A percentile compares a stretch with the other conserved stretches of the same genome.
phyloP scores from a whole-genome alignment of 1,140 invertebrate genomes.

The Aphelinus atriplicis region DNA sequence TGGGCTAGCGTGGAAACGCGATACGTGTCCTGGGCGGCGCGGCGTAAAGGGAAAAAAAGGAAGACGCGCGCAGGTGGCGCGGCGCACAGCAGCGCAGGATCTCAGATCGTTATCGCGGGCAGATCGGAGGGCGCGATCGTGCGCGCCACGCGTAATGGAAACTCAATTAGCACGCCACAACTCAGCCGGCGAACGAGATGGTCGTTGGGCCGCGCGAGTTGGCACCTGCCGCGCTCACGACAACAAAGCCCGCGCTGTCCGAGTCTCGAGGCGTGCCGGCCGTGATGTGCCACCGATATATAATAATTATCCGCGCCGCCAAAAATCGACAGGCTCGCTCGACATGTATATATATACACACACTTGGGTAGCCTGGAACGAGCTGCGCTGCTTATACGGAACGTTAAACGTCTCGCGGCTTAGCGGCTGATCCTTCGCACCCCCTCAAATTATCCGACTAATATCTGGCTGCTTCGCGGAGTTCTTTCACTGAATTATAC shows the following conservation, averaged over 20 bases:
- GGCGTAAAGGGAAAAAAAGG: background rate
- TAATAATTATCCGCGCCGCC: too few species aligned
- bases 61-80: conserved; percentile 39
- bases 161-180: conserved; percentile 49
- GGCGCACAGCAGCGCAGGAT: conserved; percentile 40
- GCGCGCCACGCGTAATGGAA: conserved; percentile 44
- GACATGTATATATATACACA: too few species aligned
- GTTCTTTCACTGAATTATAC: too few species aligned
- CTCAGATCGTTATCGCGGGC: conserved; percentile 30
- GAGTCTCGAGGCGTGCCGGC: too few species aligned
- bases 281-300: too few species aligned
- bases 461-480: background rate
- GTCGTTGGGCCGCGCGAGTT: conserved; percentile 26
- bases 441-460: background rate
- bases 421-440: background rate
- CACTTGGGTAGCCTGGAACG: too few species aligned
- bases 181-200: conserved; percentile 20
- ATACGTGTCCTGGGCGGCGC: too few species aligned
- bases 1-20: too few species aligned
- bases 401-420: conserved; percentile 18
- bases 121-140: conserved; percentile 39
- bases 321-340: too few species aligned
- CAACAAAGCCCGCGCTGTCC: too few species aligned
- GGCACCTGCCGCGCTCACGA: conserved; percentile 7
- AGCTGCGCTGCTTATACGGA: too few species aligned